Percentiles rank a stretch among this genome's conserved stretches.
phyloP scores from a whole-genome alignment of 2,888 invertebrate genomes.

The Yponomeuta malinellus region DNA sequence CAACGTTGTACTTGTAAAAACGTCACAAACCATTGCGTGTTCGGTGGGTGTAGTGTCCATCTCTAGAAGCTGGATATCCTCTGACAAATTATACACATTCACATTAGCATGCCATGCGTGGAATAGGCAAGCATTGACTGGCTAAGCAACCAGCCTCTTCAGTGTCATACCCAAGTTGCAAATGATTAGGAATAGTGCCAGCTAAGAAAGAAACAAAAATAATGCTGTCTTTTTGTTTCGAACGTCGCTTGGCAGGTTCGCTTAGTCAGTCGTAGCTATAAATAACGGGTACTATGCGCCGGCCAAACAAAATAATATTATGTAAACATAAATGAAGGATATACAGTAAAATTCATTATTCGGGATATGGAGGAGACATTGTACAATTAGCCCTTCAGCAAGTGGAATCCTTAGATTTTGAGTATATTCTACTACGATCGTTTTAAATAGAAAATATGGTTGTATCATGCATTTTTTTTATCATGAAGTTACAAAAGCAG shows the following conservation, averaged over 20 bases:
- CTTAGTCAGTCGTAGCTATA: background rate
- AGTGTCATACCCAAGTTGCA: too few relatives aligned
- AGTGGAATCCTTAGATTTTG: too few relatives aligned
- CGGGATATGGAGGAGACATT: background rate
- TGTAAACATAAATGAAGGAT: background rate
- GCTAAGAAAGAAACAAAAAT: too few relatives aligned
- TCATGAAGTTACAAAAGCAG: slow-evolving; percentile 14
- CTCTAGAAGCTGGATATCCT: slow-evolving; percentile 73
- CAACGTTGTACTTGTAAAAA: slow-evolving; percentile 27
- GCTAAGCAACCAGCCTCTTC: background rate
- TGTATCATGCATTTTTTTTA: background rate
- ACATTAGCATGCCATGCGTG: slow-evolving; percentile 70
- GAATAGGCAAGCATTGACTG: slow-evolving; percentile 32
- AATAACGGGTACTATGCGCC: background rate
- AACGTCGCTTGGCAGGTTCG: background rate
- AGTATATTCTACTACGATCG: background rate
- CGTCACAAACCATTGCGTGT: slow-evolving; percentile 66
- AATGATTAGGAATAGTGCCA: too few relatives aligned
- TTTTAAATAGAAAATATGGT: background rate
- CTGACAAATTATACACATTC: slow-evolving; percentile 71
- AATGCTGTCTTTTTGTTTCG: too few relatives aligned
- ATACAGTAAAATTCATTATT: background rate
- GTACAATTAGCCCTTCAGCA: background rate
- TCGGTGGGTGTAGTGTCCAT: slow-evolving; percentile 63
- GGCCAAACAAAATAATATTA: background rate